A percentile compares a stretch with the other conserved stretches of the same genome.
phyloP scores from a whole-genome alignment of 2,888 invertebrate genomes.

The Pecten maximus region DNA sequence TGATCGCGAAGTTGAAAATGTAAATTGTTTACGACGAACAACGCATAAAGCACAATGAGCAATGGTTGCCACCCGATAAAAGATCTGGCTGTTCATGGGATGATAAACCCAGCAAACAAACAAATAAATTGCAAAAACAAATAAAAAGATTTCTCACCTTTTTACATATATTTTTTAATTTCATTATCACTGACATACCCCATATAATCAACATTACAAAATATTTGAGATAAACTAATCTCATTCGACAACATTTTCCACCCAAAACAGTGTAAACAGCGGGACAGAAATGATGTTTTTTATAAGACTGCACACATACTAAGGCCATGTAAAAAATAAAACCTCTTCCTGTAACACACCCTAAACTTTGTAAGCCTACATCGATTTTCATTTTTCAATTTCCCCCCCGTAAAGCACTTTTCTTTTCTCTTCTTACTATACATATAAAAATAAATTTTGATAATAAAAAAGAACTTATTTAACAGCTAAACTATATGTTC shows the following conservation, averaged over 20 bases:
- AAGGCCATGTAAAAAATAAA: neutral
- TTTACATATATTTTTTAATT: neutral
- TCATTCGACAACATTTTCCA: neutral
- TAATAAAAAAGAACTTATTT: neutral
- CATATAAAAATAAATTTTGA: neutral
- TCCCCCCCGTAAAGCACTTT: neutral
- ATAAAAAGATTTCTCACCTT: neutral
- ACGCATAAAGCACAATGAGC: too few species aligned
- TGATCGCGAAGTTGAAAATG: too few species aligned
- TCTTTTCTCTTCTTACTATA: neutral
- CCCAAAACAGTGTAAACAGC: neutral
- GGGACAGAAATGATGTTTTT: neutral
- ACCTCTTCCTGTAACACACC: neutral
- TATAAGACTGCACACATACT: neutral
- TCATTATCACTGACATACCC: neutral
- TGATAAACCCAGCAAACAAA: too few species aligned
- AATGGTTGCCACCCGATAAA: too few species aligned
- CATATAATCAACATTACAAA: slow-evolving; percentile 20
- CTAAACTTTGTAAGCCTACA: neutral
- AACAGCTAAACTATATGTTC: too few species aligned
- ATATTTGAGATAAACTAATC: neutral
- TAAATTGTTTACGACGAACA: too few species aligned
- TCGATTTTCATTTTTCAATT: neutral
- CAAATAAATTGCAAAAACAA: too few species aligned
- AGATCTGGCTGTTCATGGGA: too few species aligned